Evolutionary conservation across 2,888 invertebrate species (phyloP), one percentile per base, ranked within the genome.

Genomic region (Aelia acuminata): DNA sequence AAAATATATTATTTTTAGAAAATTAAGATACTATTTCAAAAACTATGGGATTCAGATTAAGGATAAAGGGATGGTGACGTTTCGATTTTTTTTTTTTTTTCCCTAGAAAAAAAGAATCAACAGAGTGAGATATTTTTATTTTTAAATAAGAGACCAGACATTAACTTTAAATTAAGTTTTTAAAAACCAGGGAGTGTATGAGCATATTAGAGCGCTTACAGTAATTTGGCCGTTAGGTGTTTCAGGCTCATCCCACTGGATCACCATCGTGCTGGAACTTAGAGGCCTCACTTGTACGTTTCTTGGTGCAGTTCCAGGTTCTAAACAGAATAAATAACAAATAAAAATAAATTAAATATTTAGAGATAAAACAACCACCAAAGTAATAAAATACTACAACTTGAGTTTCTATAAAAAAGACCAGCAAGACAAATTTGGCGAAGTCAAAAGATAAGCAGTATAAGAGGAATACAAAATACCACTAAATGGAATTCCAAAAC

Each of bases 201-300:
- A 10, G 3, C 18, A 35, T 22, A 39, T 20, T 20, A 7, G 7
- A 48, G 26, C 84, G 94, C 95, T 95, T 93, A 98, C 98, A 93
- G 97, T 97, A 91, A 99, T 97, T 95, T 97, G 97, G 91, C 99
- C 99, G 92, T 99, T 99, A 85, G 99, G 98, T 88, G 97, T 97
- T 92, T 98, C 98, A 31, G 99, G 99, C 92, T 98, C 98, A 91
- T 98, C 97, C 99, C 99, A 99, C 92, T 98, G 97, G 91, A 99
- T 98, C 89, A 98, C 96, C 96, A 99, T 97, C 57, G 98, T 98
- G 92, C 97, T 98, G 88, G 98, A 97, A 92, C 98, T 98, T 91
- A 98, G 94, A 11, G 99, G 98, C 88, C 98, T 95, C 87, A 98
- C 98, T 94, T 97, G 96, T 70, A 99, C 97, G 93, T 98, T 98